phyloP scores from a whole-genome alignment of 1,140 invertebrate genomes.

The Cyrtorhinus lividipennis region DNA sequence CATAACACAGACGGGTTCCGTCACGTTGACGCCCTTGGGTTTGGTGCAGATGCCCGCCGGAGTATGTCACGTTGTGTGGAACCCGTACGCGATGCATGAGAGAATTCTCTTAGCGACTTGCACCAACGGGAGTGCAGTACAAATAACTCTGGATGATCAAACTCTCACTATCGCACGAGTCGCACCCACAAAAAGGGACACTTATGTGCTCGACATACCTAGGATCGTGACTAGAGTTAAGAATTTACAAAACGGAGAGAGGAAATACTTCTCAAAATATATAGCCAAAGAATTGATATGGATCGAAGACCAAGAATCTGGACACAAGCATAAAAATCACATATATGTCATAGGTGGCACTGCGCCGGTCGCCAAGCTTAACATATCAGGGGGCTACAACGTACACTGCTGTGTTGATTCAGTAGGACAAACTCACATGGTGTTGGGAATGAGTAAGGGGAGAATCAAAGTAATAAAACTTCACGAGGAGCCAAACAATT shows the following conservation, averaged over 20 bases:
- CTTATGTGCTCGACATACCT: background rate
- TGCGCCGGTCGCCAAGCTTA: background rate
- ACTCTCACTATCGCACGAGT: background rate
- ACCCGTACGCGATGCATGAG: background rate
- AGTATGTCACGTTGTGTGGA: background rate
- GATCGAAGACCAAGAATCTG: background rate
- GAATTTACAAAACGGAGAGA: background rate
- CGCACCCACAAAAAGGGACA: background rate
- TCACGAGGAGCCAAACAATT: background rate
- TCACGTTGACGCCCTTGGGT: background rate
- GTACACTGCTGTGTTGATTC: background rate
- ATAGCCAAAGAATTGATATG: background rate
- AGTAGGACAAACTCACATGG: background rate
- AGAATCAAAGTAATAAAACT: background rate
- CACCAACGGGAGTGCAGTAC: background rate
- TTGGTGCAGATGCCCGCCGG: background rate
- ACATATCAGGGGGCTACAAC: background rate
- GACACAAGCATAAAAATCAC: background rate
- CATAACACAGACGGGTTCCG: background rate
- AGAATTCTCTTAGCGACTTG: background rate
- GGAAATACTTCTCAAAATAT: background rate
- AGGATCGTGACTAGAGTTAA: background rate
- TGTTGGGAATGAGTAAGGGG: background rate
- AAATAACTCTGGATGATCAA: background rate
- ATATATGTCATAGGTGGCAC: background rate